These are phyloP conservation scores for Lasioglossum calceatum DNA, from an alignment of 2,888 invertebrate genomes.

Conservation along the genomic window DNA sequence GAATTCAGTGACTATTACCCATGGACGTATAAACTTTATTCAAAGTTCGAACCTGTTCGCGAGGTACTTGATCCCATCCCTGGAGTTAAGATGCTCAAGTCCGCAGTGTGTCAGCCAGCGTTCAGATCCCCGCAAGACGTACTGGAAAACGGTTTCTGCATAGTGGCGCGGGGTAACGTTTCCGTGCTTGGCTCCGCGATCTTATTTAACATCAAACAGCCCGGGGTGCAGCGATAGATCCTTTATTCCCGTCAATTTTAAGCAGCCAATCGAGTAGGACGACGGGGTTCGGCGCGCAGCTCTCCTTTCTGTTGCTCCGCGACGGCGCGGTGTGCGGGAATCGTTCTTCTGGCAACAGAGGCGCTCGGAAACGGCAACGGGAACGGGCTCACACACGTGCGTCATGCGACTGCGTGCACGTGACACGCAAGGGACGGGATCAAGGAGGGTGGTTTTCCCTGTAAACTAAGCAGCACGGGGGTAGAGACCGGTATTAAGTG, in stretches of 20 bases:
- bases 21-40: too few species aligned
- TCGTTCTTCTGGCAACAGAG: slow-evolving; percentile 54
- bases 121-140: not conserved
- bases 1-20: too few species aligned
- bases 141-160: not conserved
- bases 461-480: slow-evolving; percentile 74
- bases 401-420: slow-evolving; percentile 76
- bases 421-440: slow-evolving; percentile 75
- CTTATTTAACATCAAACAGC: not conserved
- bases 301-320: slow-evolving; percentile 21
- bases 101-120: not conserved
- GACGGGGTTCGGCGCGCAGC: not conserved
- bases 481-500: slow-evolving; percentile 55
- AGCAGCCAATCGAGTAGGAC: slow-evolving; percentile 24
- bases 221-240: not conserved
- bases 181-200: not conserved
- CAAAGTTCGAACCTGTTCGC: too few species aligned
- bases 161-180: not conserved
- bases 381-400: slow-evolving; percentile 74
- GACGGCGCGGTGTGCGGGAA: slow-evolving; percentile 8
- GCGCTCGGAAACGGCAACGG: slow-evolving; percentile 36
- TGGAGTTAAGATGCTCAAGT: not conserved
- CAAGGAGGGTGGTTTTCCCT: slow-evolving; percentile 68
- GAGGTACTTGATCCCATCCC: too few species aligned
- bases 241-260: slow-evolving; percentile 2